These are phyloP conservation scores for Drosophila pruinosa DNA, from an alignment of 1,140 invertebrate species.

Conservation along the genomic window DNA sequence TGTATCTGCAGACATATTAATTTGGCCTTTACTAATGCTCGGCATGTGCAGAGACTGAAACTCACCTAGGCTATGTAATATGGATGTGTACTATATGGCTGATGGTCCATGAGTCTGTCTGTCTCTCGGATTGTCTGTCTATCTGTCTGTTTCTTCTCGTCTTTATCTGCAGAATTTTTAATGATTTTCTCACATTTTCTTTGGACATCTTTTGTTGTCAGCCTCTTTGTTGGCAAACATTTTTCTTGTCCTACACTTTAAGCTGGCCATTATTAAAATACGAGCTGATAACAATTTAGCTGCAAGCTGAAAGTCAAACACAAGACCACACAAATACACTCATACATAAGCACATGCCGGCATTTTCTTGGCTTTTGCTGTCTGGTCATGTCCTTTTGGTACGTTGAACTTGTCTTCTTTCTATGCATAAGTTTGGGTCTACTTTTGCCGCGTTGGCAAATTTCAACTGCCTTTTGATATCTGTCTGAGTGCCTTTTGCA, in stretches of 20 bases:
- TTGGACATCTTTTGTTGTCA: constrained; percentile 50
- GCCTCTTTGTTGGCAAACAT: constrained; percentile 73
- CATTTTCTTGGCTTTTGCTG: constrained; percentile 47
- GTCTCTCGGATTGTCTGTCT: constrained; percentile 5
- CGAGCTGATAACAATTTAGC: constrained; percentile 74
- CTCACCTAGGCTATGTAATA: constrained; percentile 42
- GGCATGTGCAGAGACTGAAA: constrained; percentile 45
- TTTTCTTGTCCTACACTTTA: constrained; percentile 79
- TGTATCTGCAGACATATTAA: constrained; percentile 66
- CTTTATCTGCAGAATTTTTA: constrained; percentile 67
- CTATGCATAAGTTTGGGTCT: constrained; percentile 35
- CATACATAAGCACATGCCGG: constrained; percentile 39
- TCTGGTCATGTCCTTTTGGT: constrained; percentile 71
- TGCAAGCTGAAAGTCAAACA: constrained; percentile 74
- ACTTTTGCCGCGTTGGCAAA: constrained; percentile 52
- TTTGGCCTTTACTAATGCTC: constrained; percentile 65
- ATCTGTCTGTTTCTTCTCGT: not conserved
- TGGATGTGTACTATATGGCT: too few relatives aligned
- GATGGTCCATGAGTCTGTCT: not conserved
- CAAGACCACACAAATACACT: constrained; percentile 38
- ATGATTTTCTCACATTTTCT: constrained; percentile 68
- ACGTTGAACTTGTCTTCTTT: constrained; percentile 66
- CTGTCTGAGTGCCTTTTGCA: constrained; percentile 51
- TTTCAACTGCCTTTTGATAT: constrained; percentile 46
- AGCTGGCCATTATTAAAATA: constrained; percentile 79